Evolutionary conservation across 2,797 vertebrate genomes (phyloP).

Genomic region (Myotis daubentonii): DNA sequence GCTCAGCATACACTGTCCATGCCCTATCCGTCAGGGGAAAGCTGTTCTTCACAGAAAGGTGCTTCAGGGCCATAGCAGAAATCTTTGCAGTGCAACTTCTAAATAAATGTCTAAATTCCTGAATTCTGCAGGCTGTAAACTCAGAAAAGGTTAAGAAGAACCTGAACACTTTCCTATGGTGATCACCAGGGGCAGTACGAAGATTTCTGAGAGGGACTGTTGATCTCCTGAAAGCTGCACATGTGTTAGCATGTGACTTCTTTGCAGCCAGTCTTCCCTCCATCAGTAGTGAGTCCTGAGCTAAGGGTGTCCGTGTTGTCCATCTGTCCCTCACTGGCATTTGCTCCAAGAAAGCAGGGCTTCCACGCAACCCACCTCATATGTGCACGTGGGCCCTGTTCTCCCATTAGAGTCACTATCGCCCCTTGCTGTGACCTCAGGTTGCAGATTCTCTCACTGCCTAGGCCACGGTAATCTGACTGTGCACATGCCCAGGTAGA

Average conservation of each 20-base stretch:
- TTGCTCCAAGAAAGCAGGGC: neutral
- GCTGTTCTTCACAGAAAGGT: neutral
- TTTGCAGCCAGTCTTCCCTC: neutral
- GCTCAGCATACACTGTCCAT: neutral
- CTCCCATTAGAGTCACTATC: neutral
- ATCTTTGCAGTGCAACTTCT: neutral
- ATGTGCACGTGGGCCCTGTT: neutral
- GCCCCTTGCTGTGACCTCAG: neutral
- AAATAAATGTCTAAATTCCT: neutral
- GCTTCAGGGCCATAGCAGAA: neutral
- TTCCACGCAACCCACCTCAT: neutral
- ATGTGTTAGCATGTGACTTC: neutral
- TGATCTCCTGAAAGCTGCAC: neutral
- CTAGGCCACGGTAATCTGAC: neutral
- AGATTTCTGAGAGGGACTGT: neutral
- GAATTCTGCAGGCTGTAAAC: neutral
- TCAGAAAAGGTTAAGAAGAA: neutral
- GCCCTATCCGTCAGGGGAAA: neutral
- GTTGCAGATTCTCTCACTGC: neutral
- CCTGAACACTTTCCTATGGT: neutral
- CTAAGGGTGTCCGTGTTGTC: neutral
- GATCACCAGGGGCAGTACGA: neutral
- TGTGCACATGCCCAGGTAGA: rapidly evolving
- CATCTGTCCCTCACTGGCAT: neutral
- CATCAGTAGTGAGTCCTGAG: neutral